Conservation (phyloP, 2,797 vertebrate genomes). For the Neosilurus mollespiculum region DNA sequence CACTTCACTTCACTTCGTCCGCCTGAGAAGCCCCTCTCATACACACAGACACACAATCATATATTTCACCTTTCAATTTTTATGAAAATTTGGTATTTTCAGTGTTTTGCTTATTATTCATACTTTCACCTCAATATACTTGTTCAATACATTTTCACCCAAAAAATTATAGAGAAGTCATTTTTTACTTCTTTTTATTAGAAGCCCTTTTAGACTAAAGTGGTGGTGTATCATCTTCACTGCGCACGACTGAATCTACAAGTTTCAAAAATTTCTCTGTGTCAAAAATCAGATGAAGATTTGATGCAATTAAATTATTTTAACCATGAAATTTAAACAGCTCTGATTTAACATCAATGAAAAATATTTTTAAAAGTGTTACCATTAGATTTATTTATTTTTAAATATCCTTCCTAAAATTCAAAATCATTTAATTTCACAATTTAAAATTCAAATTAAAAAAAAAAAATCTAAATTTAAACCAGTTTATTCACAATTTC, state of each 20-base stretch:
- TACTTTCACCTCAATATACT: no score
- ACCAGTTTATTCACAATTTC: neutral
- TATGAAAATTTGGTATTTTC: no score
- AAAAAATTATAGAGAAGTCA: no score
- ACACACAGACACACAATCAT: slow-evolving; percentile 29
- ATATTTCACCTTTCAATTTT: no score
- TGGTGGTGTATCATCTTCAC: no score
- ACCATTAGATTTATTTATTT: no score
- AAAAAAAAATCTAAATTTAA: neutral
- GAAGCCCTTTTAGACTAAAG: no score
- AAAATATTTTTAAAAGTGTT: neutral
- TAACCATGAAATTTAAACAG: neutral
- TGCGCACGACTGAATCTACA: no score
- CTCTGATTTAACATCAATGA: neutral
- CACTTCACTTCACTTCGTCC: slow-evolving; percentile 19
- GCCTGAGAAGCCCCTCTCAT: slow-evolving; percentile 1
- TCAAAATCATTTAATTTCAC: neutral
- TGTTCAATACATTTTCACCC: no score
- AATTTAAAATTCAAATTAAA: neutral
- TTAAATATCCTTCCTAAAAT: neutral
- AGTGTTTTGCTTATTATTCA: no score
- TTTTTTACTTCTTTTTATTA: no score
- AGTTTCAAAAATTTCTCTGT: no score
- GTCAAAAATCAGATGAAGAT: neutral
- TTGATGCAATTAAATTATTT: neutral